Evolutionary conservation across 1,140 invertebrate species (phyloP), one percentile per base, ranked within the genome.

Genomic region (silkworm (Bombyx mori)): DNA sequence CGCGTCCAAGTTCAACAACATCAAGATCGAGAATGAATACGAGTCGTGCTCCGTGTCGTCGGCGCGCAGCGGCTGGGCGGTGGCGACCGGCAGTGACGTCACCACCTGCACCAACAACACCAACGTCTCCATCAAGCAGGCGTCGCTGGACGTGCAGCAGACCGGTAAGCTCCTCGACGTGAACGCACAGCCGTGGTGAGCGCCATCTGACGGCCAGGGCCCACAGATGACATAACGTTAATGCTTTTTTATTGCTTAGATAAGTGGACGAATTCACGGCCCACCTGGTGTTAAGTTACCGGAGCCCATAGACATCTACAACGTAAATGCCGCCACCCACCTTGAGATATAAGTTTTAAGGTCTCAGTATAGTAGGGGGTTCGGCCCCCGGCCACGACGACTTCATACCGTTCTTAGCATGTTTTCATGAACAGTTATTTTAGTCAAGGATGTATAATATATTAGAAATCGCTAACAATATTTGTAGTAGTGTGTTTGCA

Each of bases 61-160:
- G 43, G 44, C 50, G 12, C 56, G 44, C 44, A 52, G 46, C 12
- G 52, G 8, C 48, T 56, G 42, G 49, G 55, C 55, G 54, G 48
- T 52, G 54, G 48, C 75, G 75, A 58, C 52, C 42, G 42, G 46
- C 35, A 44, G 12, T 35, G 47, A 44, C 56, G 49, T 43, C 10
- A 60, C 60, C 8, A 52, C 45, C 3, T 68, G 71, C 51, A 68
- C 65, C 18, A 71, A 67, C 59, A 64, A 51, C 46, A 55, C 73
- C 67, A 64, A 80, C 55, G 55, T 79, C 26, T 90, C 72, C 60
- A 85, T 77, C 63, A 89, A 88, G 77, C 88, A 89, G 50, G 91
- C 91, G 1, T 91, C 91, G 0, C 88, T 91, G n/a, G 94, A 96
- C 81, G 94, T 97, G 42, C 94, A 96, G 71, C 63, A 92, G 92